phyloP scores from a whole-genome alignment of 92 coral and sea anemone species.

The Hydrozoanthus gracilis region DNA sequence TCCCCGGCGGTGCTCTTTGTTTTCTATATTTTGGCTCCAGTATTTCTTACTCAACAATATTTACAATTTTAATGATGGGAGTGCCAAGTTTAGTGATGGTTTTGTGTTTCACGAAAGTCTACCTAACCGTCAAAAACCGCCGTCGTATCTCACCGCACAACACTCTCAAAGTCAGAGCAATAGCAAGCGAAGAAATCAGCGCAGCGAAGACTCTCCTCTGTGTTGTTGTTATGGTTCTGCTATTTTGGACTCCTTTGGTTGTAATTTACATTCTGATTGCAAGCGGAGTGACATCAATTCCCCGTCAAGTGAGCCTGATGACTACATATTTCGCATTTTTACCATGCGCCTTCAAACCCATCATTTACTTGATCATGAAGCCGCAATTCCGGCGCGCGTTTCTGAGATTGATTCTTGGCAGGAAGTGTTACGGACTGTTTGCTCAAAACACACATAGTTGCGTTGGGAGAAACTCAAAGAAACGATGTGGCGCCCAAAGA shows the following conservation, averaged over 20 bases:
- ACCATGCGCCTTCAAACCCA: conserved; percentile 59
- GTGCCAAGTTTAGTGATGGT: conserved; percentile 61
- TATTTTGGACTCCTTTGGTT: conserved; percentile 63
- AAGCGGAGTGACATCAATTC: conserved; percentile 49
- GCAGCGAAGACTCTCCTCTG: conserved; percentile 64
- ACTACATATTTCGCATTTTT: conserved; percentile 51
- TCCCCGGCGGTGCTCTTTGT: conserved; percentile 74
- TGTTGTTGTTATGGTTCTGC: conserved; percentile 61
- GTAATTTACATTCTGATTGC: conserved; percentile 52
- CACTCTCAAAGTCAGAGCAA: conserved; percentile 12
- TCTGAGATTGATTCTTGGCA: conserved; percentile 26
- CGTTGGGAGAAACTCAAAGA: not conserved
- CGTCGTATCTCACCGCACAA: conserved; percentile 40
- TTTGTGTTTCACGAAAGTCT: conserved; percentile 64
- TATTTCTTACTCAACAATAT: conserved; percentile 67
- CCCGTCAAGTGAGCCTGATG: conserved; percentile 55
- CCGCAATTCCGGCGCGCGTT: conserved; percentile 60
- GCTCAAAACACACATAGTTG: not conserved
- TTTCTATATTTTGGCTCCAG: conserved; percentile 68
- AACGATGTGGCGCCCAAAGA: not conserved
- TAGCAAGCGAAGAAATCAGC: conserved; percentile 58
- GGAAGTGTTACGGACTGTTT: not conserved
- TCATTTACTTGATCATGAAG: conserved; percentile 63
- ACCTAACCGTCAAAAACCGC: conserved; percentile 52
- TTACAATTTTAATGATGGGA: conserved; percentile 70